A percentile compares a stretch with the other conserved stretches of the same genome.
Evolutionary conservation across 53 echinoderm and acorn worm species (phyloP).

Genomic region (Mesocentrotus franciscanus): DNA sequence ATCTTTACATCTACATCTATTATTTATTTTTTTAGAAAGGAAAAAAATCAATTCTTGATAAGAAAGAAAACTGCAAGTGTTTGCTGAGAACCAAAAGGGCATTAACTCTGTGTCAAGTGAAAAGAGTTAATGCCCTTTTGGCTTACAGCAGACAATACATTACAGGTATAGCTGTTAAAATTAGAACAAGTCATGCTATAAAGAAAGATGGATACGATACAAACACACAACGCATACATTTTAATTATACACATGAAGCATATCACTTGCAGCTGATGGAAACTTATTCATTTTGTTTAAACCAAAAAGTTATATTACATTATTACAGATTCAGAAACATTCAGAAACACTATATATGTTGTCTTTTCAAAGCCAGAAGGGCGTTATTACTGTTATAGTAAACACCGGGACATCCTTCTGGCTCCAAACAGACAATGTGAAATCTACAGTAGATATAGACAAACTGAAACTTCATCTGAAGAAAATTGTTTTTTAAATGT

Average conservation of each 20-base stretch:
- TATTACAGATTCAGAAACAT: neutral
- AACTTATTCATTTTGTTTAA: neutral
- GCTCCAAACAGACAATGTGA: neutral
- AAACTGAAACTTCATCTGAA: neutral
- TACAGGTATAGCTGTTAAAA: neutral
- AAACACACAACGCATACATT: neutral
- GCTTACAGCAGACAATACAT: too few species aligned
- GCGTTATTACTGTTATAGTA: too few species aligned
- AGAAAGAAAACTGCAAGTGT: too few species aligned
- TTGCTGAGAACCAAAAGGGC: too few species aligned
- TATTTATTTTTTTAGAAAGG: neutral
- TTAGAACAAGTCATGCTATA: neutral
- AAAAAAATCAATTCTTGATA: neutral
- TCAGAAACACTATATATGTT: neutral
- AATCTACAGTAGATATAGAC: constrained; percentile 48
- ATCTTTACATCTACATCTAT: neutral
- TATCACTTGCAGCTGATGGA: constrained; percentile 26
- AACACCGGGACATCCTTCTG: too few species aligned
- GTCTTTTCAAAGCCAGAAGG: too few species aligned
- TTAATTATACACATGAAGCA: neutral
- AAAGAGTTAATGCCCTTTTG: too few species aligned
- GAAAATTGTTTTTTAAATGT: too few species aligned
- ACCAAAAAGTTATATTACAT: neutral
- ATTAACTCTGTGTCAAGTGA: too few species aligned
- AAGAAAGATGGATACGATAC: neutral